Conservation (phyloP, 2,797 vertebrate genomes). For the Sebastes steindachneri region DNA sequence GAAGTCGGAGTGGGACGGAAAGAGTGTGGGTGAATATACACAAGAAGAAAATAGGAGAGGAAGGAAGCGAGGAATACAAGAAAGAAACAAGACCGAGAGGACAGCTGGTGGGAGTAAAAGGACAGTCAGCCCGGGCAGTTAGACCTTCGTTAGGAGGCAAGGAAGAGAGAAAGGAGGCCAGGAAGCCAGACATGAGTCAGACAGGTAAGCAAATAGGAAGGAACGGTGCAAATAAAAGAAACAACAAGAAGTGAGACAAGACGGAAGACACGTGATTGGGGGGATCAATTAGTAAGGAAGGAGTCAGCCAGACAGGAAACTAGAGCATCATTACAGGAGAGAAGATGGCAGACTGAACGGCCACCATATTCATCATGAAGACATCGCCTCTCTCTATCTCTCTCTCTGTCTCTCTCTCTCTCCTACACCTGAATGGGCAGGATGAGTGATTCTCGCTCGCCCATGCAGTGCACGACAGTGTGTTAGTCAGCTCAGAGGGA, state of each 20-base stretch:
- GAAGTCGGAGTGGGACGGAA: neutral
- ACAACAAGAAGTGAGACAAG: neutral
- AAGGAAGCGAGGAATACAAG: neutral
- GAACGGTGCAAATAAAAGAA: neutral
- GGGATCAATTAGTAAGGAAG: neutral
- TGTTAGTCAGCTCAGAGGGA: slow-evolving; percentile 8
- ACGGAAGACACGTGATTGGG: neutral
- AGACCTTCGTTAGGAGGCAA: slow-evolving; percentile 5
- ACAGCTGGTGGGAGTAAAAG: neutral
- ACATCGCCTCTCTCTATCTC: neutral
- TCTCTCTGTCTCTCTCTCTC: neutral
- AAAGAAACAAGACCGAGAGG: neutral
- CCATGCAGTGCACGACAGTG: neutral
- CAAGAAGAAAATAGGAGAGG: neutral
- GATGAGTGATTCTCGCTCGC: neutral
- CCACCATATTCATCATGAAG: slow-evolving; percentile 4
- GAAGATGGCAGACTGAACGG: neutral
- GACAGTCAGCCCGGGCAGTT: neutral
- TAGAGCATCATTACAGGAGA: slow-evolving; percentile 8
- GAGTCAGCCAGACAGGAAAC: neutral
- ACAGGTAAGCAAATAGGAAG: neutral
- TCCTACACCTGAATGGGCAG: neutral
- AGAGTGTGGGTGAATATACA: neutral
- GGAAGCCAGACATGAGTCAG: neutral
- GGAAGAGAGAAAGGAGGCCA: neutral